Evolutionary conservation across 2,113 vertebrate species (phyloP).

Genomic region (Caretta caretta): DNA sequence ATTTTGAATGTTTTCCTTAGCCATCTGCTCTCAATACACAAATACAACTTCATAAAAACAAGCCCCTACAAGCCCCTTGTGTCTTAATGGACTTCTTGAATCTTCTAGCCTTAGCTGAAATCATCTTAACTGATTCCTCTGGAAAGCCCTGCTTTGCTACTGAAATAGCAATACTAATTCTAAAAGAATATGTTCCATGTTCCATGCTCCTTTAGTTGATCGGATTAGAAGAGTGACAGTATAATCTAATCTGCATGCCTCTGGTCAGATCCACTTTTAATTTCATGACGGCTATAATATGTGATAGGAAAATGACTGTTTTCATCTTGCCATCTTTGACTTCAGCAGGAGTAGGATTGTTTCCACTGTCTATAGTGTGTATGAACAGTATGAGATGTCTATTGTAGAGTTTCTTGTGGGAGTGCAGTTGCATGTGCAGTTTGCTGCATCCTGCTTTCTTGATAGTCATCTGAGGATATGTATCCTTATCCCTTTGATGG

Average conservation of each 20-base stretch:
- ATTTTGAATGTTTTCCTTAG: background rate
- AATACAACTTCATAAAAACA: background rate
- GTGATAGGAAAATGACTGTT: background rate
- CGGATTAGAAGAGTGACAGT: background rate
- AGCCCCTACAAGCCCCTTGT: background rate
- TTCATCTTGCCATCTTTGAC: background rate
- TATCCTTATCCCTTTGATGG: background rate
- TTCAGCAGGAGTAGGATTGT: background rate
- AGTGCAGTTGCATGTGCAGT: background rate
- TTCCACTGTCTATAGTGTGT: background rate
- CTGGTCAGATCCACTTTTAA: background rate
- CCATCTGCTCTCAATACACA: background rate
- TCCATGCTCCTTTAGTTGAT: background rate
- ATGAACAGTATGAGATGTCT: background rate
- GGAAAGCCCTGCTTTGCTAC: background rate
- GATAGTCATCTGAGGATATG: background rate
- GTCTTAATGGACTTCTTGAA: background rate
- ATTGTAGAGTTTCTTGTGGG: background rate
- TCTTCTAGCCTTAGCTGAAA: background rate
- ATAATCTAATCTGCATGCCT: background rate
- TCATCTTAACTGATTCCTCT: background rate
- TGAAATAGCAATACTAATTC: background rate
- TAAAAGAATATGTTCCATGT: background rate
- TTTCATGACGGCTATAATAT: background rate
- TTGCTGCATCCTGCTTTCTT: background rate